Percentiles rank a stretch among this genome's conserved stretches.
Evolutionary conservation across 2,888 invertebrate genomes (phyloP).

Genomic region (Doris montereyensis): DNA sequence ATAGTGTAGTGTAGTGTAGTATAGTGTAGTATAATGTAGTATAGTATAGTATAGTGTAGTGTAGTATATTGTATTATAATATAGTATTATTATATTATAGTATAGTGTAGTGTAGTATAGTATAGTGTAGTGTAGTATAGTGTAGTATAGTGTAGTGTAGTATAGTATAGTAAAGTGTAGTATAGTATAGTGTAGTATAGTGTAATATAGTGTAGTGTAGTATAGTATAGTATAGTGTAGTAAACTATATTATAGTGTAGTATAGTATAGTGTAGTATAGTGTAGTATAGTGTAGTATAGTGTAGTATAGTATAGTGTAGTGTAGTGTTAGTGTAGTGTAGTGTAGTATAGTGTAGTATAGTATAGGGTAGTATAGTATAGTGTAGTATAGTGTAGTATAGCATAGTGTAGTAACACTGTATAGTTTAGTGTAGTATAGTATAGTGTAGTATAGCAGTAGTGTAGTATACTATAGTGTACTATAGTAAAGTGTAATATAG

Average conservation of each 20-base stretch:
- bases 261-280: constrained; percentile 12
- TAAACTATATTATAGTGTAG: no score
- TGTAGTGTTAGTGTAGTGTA: no score
- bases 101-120: constrained; percentile 4
- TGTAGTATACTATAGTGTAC: not conserved
- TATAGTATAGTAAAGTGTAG: not conserved
- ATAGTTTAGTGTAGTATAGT: no score
- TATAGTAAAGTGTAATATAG: constrained; percentile 10
- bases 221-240: not conserved
- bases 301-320: constrained; percentile 3
- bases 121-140: constrained; percentile 19
- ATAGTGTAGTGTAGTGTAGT: constrained; percentile 7
- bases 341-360: no score
- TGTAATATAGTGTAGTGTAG: not conserved
- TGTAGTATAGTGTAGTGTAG: constrained; percentile 2
- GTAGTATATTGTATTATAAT: not conserved
- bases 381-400: constrained; percentile 2
- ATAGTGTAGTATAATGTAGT: not conserved
- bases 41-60: constrained; percentile 8
- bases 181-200: constrained; percentile 16
- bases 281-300: not conserved
- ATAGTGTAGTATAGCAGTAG: no score
- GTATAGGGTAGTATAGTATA: no score
- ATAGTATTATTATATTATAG: not conserved
- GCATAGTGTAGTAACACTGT: constrained; percentile 14